Evolutionary conservation across 1,140 invertebrate species (phyloP).

Genomic region (Antheraea mylitta): DNA sequence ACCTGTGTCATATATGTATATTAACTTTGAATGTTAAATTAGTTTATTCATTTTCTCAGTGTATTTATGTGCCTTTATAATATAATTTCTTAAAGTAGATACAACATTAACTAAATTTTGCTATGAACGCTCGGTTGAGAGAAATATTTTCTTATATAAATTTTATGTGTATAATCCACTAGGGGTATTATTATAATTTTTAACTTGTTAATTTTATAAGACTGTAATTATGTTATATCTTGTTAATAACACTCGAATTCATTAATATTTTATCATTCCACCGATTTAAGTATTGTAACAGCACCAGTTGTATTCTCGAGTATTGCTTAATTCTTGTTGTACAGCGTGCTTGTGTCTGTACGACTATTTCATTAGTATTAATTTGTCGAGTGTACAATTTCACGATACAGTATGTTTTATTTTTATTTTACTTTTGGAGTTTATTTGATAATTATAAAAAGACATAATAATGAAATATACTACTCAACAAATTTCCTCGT

Average conservation of each 20-base stretch:
- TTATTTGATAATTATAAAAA: background rate
- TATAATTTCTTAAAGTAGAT: no score
- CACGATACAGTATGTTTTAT: no score
- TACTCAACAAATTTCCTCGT: background rate
- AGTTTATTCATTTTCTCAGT: conserved; percentile 5
- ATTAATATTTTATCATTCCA: conserved; percentile 63
- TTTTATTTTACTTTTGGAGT: no score
- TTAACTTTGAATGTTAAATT: conserved; percentile 21
- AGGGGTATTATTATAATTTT: conserved; percentile 1
- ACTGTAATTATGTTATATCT: conserved; percentile 49
- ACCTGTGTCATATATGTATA: conserved; percentile 29
- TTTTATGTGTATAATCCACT: conserved; percentile 31
- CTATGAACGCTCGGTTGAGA: conserved; percentile 13
- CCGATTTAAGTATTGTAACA: conserved; percentile 59
- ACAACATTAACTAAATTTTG: conserved; percentile 29
- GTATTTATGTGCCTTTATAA: no score
- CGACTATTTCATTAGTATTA: background rate
- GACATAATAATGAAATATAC: background rate
- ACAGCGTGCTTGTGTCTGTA: conserved; percentile 5
- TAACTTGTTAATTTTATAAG: conserved; percentile 54
- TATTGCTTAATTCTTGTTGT: conserved; percentile 36
- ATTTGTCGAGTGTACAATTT: no score
- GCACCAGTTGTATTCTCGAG: conserved; percentile 50
- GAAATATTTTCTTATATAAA: conserved; percentile 22
- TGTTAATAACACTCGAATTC: conserved; percentile 56